phyloP scores from a whole-genome alignment of 2,888 invertebrate genomes.

The Pristionchus entomophagus region DNA sequence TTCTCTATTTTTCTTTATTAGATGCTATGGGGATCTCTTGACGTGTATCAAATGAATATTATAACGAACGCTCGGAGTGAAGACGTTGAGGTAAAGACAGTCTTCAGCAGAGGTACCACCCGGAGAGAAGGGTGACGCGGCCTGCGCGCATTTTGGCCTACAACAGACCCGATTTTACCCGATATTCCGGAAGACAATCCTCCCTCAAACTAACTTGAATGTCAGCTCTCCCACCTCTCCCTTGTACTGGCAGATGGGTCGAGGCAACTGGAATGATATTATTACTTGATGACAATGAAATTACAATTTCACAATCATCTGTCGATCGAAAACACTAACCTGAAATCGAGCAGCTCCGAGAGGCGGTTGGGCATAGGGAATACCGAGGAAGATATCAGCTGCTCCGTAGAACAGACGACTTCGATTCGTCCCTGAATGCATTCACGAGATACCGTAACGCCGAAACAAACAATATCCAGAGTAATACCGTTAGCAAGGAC shows the following conservation, averaged over 20 bases:
- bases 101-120: neutral
- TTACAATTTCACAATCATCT: neutral
- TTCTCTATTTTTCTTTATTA: no score
- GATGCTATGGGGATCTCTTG: no score
- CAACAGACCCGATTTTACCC: neutral
- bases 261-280: neutral
- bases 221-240: neutral
- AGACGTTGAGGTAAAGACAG: conserved; percentile 20
- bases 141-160: neutral
- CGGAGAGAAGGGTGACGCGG: neutral
- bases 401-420: neutral
- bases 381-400: neutral
- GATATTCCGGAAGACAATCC: neutral
- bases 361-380: neutral
- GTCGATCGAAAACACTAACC: neutral
- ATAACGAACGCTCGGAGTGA: neutral
- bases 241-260: neutral
- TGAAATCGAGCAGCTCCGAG: neutral
- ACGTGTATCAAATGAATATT: no score
- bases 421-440: neutral
- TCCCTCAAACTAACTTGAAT: neutral
- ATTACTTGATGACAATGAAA: neutral
- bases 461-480: no score
- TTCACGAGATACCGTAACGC: no score
- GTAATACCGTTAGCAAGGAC: neutral